A percentile compares a stretch with the other conserved stretches of the same genome.
Conservation (phyloP, 2,797 vertebrate species). For the Microctenopoma steveboyesi region DNA sequence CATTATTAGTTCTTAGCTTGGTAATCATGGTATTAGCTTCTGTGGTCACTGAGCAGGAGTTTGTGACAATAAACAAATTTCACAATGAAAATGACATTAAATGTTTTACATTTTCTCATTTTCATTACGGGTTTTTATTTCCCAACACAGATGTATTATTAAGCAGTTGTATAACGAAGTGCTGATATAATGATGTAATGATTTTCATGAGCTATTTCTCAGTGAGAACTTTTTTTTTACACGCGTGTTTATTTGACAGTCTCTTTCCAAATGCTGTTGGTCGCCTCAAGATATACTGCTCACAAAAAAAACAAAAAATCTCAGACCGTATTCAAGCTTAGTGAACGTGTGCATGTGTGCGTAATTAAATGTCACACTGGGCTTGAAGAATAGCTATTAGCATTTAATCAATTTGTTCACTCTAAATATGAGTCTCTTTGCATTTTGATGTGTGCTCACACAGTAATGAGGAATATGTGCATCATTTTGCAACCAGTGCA, state of each 20-base stretch:
- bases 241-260: constrained; percentile 1
- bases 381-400: constrained; percentile 58
- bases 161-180: background rate
- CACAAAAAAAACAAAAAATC: background rate
- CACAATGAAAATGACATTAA: constrained; percentile 5
- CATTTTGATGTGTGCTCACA: constrained; percentile 28
- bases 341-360: constrained; percentile 18
- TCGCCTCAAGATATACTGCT: constrained; percentile 18
- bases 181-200: background rate
- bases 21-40: constrained; percentile 18
- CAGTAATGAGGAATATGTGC: constrained; percentile 9
- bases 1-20: constrained; percentile 27
- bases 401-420: constrained; percentile 49
- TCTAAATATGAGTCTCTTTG: constrained; percentile 9
- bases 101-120: background rate
- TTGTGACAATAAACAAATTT: background rate
- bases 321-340: constrained; percentile 47
- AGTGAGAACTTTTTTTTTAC: background rate
- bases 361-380: constrained; percentile 66
- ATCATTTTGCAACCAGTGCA: background rate
- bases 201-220: background rate
- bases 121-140: background rate
- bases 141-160: background rate
- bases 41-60: background rate
- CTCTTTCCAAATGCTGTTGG: background rate